A percentile compares a stretch with the other conserved stretches of the same genome.
These are phyloP conservation scores for cattle (Bos taurus) DNA, from an alignment of 2,113 vertebrate species.

Conservation along the genomic window ARS-UCD2.0 NC_037342.1:55980501-55981000, in stretches of 20 bases:
- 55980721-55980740: not conserved
- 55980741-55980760: not conserved
- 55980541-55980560: not conserved
- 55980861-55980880: slow-evolving; percentile 18
- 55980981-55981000: slow-evolving; percentile 20
- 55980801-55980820: slow-evolving; percentile 24
- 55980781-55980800: not conserved
- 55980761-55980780: not conserved
- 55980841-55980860: slow-evolving; percentile 37
- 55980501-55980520: not conserved
- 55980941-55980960: not conserved
- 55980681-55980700: not conserved
- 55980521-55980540: not conserved
- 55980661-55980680: not conserved
- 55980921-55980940: slow-evolving; percentile 21
- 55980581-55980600: not conserved
- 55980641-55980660: not conserved
- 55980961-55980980: slow-evolving; percentile 34
- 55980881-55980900: slow-evolving; percentile 31
- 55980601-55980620: not conserved
- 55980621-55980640: not conserved
- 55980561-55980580: not conserved
- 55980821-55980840: slow-evolving; percentile 47
- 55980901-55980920: slow-evolving; percentile 40
- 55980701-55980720: not conserved